Evolutionary conservation across 2,113 vertebrate genomes (phyloP).

Genomic region (Vanacampus margaritifer): DNA sequence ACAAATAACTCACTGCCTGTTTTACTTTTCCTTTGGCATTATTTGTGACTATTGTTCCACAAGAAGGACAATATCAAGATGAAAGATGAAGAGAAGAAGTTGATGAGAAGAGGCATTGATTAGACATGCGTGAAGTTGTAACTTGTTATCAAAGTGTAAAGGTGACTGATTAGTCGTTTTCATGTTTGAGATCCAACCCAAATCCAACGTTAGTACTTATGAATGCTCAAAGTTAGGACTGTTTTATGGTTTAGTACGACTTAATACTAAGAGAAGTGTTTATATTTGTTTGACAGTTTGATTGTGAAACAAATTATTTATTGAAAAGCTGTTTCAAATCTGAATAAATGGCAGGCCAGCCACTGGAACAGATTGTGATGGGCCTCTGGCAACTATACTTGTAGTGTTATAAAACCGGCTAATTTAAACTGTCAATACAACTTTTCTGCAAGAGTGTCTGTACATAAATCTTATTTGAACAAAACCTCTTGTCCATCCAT

Average conservation of each 20-base stretch:
- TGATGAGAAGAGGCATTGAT: too few species aligned
- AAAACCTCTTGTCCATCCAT: background rate
- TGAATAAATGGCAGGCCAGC: too few species aligned
- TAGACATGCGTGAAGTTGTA: too few species aligned
- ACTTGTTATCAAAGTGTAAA: too few species aligned
- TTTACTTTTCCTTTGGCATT: background rate
- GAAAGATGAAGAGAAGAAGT: too few species aligned
- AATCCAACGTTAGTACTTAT: too few species aligned
- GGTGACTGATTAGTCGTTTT: too few species aligned
- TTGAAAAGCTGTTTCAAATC: too few species aligned
- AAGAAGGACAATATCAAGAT: background rate
- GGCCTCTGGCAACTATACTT: too few species aligned
- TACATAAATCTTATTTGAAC: background rate
- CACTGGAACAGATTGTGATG: too few species aligned
- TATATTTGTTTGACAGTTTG: background rate
- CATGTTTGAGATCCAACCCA: too few species aligned
- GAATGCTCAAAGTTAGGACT: too few species aligned
- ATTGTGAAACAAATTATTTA: background rate
- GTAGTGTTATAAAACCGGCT: background rate
- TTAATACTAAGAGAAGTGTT: background rate
- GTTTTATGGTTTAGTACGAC: background rate
- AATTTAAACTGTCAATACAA: background rate
- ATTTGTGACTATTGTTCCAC: background rate
- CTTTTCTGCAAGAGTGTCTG: background rate
- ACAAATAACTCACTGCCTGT: background rate